These are phyloP conservation scores for Chionomys nivalis DNA, from an alignment of 2,113 vertebrate genomes.

Conservation along the genomic window DNA sequence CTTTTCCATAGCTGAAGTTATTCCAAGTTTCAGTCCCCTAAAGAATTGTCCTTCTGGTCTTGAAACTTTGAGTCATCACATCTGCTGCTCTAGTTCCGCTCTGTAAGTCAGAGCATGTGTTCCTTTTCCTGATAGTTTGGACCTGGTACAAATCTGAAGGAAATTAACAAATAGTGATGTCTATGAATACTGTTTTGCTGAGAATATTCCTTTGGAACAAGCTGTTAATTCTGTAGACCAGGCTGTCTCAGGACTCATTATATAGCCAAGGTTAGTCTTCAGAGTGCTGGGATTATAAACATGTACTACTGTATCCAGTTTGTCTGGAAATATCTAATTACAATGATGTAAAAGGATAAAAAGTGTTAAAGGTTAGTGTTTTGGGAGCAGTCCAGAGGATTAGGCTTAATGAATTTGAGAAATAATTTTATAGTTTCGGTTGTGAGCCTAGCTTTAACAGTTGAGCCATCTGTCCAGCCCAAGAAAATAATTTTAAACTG, in stretches of 20 bases:
- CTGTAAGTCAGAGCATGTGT: constrained; percentile 51
- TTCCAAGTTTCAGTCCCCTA: constrained; percentile 47
- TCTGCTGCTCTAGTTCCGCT: constrained; percentile 58
- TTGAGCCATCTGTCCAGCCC: not conserved
- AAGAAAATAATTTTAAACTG: constrained; percentile 35
- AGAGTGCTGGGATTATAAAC: not conserved
- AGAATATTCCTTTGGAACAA: not conserved
- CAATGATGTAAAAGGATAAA: constrained; percentile 44
- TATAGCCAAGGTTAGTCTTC: not conserved
- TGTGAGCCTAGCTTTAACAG: not conserved
- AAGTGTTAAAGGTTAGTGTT: constrained; percentile 41
- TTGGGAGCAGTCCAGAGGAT: constrained; percentile 25
- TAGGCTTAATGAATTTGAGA: constrained; percentile 41
- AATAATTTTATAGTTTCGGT: not conserved
- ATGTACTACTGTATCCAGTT: not conserved
- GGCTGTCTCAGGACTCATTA: not conserved
- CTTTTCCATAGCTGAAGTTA: constrained; percentile 61
- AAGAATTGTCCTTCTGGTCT: constrained; percentile 64
- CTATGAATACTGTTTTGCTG: constrained; percentile 48
- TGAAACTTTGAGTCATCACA: constrained; percentile 38
- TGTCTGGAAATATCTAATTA: constrained; percentile 49
- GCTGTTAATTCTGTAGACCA: not conserved
- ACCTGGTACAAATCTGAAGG: constrained; percentile 62
- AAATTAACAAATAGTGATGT: constrained; percentile 60
- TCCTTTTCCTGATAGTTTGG: constrained; percentile 58